Percentiles rank a stretch among this genome's conserved stretches.
Conservation (phyloP, 2,888 invertebrate species). For the Oxycera nigricornis region DNA sequence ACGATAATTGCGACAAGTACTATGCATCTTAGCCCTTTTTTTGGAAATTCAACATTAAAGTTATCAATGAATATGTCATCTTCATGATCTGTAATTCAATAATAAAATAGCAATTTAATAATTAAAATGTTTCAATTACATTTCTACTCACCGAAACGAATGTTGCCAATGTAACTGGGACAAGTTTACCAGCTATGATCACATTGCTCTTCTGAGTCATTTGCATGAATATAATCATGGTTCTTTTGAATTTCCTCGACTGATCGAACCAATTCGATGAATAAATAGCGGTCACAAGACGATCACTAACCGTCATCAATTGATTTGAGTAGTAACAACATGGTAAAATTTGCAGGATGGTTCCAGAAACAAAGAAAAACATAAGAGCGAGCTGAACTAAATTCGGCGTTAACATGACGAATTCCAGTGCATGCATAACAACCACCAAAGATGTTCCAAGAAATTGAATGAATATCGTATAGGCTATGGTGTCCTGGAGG, state of each 20-base stretch:
- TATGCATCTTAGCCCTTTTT: neutral
- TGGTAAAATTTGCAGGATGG: neutral
- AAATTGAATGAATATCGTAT: conserved; percentile 24
- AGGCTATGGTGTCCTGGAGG: neutral
- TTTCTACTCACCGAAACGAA: conserved; percentile 49
- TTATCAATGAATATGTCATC: conserved; percentile 5
- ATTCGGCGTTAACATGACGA: neutral
- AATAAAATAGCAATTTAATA: neutral
- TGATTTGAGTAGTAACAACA: conserved; percentile 50
- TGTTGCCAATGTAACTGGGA: conserved; percentile 51
- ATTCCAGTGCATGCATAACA: neutral
- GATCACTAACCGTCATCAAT: conserved; percentile 47
- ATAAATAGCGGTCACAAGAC: conserved; percentile 50
- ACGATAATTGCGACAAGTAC: no score
- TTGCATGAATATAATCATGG: conserved; percentile 53
- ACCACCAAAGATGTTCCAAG: neutral
- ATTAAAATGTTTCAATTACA: neutral
- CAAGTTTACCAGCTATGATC: conserved; percentile 50
- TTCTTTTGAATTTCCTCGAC: conserved; percentile 48
- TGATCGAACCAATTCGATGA: conserved; percentile 52
- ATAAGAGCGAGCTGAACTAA: neutral
- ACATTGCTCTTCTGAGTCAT: conserved; percentile 49
- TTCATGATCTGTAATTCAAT: conserved; percentile 24
- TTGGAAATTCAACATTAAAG: neutral
- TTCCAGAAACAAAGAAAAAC: neutral